Evolutionary conservation across 2,113 vertebrate species (phyloP).

Genomic region (Engystomops pustulosus): DNA sequence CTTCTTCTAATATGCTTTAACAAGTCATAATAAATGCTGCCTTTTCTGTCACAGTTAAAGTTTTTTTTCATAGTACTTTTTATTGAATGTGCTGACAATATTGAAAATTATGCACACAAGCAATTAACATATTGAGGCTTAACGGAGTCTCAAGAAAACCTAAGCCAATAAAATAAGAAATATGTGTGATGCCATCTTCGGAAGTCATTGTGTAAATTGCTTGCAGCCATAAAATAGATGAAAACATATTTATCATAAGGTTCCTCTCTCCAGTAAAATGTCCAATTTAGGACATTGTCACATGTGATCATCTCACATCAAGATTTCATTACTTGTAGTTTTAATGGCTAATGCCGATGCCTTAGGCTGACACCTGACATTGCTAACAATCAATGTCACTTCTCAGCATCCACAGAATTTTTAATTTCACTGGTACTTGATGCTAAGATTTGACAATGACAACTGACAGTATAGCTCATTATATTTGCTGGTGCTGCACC

Average conservation of each 20-base stretch:
- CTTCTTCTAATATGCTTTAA: slow-evolving; percentile 16
- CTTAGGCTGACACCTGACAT: background rate
- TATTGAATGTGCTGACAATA: background rate
- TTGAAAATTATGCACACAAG: too few relatives aligned
- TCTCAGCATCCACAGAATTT: background rate
- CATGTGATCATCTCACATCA: slow-evolving; percentile 1
- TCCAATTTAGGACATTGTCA: background rate
- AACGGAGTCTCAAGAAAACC: too few relatives aligned
- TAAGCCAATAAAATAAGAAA: background rate
- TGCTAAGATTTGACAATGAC: background rate
- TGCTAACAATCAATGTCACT: background rate
- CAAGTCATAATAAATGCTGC: slow-evolving; percentile 5
- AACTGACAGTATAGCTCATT: background rate
- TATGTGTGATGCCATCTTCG: background rate
- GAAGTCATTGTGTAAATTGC: background rate
- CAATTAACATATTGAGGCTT: too few relatives aligned
- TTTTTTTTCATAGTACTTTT: background rate
- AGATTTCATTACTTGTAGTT: background rate
- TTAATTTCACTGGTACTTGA: background rate
- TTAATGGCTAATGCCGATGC: background rate
- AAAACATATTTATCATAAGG: background rate
- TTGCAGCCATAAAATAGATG: background rate
- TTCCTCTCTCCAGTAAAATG: background rate
- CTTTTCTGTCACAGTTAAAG: background rate
- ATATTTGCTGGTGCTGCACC: background rate